These are phyloP conservation scores for Rutpela maculata DNA, from an alignment of 2,888 invertebrate species.

Conservation along the genomic window DNA sequence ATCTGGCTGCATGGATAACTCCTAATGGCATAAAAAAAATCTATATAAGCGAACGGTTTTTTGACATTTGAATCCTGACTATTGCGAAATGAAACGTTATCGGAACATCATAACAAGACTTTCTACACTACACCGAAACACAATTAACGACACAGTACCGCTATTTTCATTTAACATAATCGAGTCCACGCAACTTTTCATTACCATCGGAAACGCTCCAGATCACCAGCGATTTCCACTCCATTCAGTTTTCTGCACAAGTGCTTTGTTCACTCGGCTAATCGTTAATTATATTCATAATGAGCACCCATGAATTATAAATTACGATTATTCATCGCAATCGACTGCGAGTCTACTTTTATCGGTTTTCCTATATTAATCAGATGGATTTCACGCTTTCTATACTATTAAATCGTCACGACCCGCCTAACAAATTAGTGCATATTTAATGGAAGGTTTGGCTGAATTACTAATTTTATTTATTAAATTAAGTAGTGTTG, in stretches of 20 bases:
- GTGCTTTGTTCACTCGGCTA: background rate
- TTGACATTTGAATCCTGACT: background rate
- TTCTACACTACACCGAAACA: background rate
- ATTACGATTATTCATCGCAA: background rate
- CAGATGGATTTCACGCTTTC: background rate
- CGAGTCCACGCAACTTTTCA: background rate
- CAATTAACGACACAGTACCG: background rate
- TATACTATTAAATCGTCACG: background rate
- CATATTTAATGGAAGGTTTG: background rate
- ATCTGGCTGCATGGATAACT: too few relatives aligned
- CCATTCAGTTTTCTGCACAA: constrained; percentile 14
- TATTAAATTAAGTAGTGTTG: background rate
- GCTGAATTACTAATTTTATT: background rate
- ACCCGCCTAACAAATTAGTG: background rate
- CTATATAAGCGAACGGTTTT: too few relatives aligned
- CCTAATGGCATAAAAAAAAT: too few relatives aligned
- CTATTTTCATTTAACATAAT: background rate
- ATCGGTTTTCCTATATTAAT: background rate
- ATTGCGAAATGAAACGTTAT: background rate
- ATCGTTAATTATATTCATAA: background rate
- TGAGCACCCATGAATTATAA: background rate
- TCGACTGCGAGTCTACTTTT: background rate
- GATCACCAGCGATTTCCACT: background rate
- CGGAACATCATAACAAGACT: background rate
- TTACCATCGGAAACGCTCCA: constrained; percentile 5